Evolutionary conservation across 2,888 invertebrate species (phyloP).

Genomic region (Pteria penguin): DNA sequence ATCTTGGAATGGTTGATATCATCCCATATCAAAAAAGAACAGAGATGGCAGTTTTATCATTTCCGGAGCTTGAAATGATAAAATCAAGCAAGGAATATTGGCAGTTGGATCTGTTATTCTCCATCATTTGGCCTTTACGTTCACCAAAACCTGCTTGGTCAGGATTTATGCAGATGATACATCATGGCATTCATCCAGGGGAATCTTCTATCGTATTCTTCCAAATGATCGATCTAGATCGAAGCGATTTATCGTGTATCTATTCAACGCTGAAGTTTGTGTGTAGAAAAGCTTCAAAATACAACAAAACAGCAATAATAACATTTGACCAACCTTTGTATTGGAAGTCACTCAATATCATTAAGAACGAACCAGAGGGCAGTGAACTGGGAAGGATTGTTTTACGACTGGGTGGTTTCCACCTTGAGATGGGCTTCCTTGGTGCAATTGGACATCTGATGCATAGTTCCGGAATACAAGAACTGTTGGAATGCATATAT

Average conservation of each 20-base stretch:
- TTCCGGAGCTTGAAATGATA: too few relatives aligned
- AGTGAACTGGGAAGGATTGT: constrained; percentile 27
- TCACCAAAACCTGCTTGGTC: too few relatives aligned
- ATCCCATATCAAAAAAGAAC: too few relatives aligned
- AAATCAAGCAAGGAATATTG: too few relatives aligned
- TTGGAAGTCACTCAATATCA: constrained; percentile 44
- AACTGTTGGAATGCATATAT: constrained; percentile 58
- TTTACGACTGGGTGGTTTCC: constrained; percentile 52
- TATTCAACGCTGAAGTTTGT: constrained; percentile 48
- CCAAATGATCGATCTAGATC: constrained; percentile 59
- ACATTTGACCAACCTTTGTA: constrained; percentile 60
- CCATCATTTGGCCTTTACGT: too few relatives aligned
- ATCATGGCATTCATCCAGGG: constrained; percentile 26
- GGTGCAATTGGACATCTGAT: constrained; percentile 56
- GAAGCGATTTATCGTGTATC: constrained; percentile 50
- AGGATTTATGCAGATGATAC: too few relatives aligned
- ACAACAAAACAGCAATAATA: constrained; percentile 39
- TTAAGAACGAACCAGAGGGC: not conserved
- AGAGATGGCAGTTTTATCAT: too few relatives aligned
- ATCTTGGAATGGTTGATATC: too few relatives aligned
- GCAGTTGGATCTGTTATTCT: too few relatives aligned
- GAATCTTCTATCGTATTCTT: constrained; percentile 19
- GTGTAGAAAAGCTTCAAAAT: constrained; percentile 21
- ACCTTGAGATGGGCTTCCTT: constrained; percentile 59
- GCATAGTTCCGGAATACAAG: constrained; percentile 55